These are phyloP conservation scores for Stichodactyla mertensii DNA, from an alignment of 64 coral and sea anemone genomes.

Conservation along the genomic window DNA sequence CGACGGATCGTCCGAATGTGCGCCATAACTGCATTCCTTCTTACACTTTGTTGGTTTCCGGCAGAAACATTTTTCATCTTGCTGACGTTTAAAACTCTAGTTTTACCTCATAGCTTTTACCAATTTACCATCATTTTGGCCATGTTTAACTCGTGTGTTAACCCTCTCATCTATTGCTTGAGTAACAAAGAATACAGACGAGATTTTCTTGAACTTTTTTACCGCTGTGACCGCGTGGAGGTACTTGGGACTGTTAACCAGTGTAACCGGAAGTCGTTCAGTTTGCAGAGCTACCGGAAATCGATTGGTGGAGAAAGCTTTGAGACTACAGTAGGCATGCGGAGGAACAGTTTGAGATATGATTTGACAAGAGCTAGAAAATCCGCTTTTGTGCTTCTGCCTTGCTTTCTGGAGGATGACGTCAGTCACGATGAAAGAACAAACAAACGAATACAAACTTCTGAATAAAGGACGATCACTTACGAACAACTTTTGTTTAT, in stretches of 20 bases:
- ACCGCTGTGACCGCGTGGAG: not conserved
- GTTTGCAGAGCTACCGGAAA: not conserved
- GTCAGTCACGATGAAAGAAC: not conserved
- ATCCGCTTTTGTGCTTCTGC: not conserved
- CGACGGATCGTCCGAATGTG: conserved; percentile 58
- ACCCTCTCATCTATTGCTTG: conserved; percentile 50
- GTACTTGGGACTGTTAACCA: not conserved
- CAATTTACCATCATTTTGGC: conserved; percentile 43
- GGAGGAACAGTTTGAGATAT: not conserved
- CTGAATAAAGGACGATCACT: not conserved
- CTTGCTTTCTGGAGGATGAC: not conserved
- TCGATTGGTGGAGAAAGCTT: conserved; percentile 1
- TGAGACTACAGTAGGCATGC: not conserved
- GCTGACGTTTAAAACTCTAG: conserved; percentile 25
- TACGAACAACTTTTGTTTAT: not conserved
- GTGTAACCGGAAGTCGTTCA: not conserved
- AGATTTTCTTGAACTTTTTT: conserved; percentile 37
- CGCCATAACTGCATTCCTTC: conserved; percentile 32
- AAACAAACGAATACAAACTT: not conserved
- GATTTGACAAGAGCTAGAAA: not conserved
- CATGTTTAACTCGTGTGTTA: conserved; percentile 47
- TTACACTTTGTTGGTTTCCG: conserved; percentile 70
- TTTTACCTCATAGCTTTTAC: conserved; percentile 7
- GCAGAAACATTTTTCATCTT: conserved; percentile 50
- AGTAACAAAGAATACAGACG: conserved; percentile 49